Evolutionary conservation across 1,140 invertebrate genomes (phyloP).

Genomic region (Cyclargus thomasi): DNA sequence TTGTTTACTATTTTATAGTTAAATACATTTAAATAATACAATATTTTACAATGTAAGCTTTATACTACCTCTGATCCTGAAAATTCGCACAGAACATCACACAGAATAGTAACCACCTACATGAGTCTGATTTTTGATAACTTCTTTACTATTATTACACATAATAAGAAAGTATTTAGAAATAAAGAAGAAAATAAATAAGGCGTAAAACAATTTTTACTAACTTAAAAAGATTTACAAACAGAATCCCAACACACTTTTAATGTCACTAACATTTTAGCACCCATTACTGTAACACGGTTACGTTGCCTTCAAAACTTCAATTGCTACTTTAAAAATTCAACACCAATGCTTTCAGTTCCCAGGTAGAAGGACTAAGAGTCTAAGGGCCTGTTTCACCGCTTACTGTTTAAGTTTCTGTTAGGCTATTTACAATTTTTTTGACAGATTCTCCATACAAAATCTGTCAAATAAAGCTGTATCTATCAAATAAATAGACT

Average conservation of each 20-base stretch:
- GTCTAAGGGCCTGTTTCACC: not conserved
- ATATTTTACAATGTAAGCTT: too few species aligned
- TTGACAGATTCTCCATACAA: too few species aligned
- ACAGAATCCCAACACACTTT: not conserved
- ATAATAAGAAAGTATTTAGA: too few species aligned
- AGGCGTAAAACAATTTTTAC: too few species aligned
- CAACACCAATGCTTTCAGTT: slow-evolving; percentile 70
- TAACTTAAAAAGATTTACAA: not conserved
- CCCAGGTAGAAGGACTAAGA: slow-evolving; percentile 26
- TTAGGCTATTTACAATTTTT: too few species aligned
- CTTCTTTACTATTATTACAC: too few species aligned
- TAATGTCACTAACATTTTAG: slow-evolving; percentile 21
- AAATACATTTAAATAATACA: too few species aligned
- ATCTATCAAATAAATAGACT: too few species aligned
- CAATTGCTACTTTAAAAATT: slow-evolving; percentile 70
- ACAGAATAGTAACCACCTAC: not conserved
- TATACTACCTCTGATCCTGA: not conserved
- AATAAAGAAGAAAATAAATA: too few species aligned
- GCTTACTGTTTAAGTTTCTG: too few species aligned
- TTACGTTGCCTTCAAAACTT: slow-evolving; percentile 46
- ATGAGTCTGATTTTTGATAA: not conserved
- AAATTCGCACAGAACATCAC: not conserved
- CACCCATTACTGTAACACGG: slow-evolving; percentile 25
- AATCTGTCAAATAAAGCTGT: too few species aligned
- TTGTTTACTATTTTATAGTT: too few species aligned